Conservation (phyloP, 2,113 vertebrate species). For the Tauraco erythrolophus region DNA sequence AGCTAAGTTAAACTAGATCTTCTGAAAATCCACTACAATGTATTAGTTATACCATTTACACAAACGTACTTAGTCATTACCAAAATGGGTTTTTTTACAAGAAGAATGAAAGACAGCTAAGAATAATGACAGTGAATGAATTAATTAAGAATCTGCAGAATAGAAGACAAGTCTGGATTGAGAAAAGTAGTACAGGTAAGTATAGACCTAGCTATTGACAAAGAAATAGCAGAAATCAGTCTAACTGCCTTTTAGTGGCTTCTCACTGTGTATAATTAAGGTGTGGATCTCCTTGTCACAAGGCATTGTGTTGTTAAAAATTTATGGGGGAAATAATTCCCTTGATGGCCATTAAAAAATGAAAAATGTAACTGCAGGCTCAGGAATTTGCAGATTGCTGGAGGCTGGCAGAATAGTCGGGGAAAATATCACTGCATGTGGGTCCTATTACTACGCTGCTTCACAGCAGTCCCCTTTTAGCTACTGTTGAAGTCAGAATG, state of each 20-base stretch:
- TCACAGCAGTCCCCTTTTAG: not conserved
- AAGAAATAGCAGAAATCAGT: not conserved
- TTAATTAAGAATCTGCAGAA: not conserved
- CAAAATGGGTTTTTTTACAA: not conserved
- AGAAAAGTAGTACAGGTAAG: not conserved
- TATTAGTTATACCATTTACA: not conserved
- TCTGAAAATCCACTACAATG: not conserved
- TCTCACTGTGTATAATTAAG: not conserved
- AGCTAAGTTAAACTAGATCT: not conserved
- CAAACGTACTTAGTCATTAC: not conserved
- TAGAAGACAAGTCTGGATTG: not conserved
- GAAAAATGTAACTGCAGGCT: not conserved
- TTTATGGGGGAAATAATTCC: not conserved
- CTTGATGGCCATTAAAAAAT: constrained; percentile 6
- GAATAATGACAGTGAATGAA: not conserved
- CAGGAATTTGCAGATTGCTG: not conserved
- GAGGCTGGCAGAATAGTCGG: not conserved
- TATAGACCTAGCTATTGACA: not conserved
- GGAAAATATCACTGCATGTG: not conserved
- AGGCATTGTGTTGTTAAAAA: not conserved
- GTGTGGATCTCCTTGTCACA: not conserved
- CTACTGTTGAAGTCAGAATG: not conserved
- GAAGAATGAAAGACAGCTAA: not conserved
- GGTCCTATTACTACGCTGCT: not conserved
- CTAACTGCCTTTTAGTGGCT: not conserved